Base-by-base conservation (phyloP, 2,113 vertebrate genomes). In the Caranx melampygus region DNA sequence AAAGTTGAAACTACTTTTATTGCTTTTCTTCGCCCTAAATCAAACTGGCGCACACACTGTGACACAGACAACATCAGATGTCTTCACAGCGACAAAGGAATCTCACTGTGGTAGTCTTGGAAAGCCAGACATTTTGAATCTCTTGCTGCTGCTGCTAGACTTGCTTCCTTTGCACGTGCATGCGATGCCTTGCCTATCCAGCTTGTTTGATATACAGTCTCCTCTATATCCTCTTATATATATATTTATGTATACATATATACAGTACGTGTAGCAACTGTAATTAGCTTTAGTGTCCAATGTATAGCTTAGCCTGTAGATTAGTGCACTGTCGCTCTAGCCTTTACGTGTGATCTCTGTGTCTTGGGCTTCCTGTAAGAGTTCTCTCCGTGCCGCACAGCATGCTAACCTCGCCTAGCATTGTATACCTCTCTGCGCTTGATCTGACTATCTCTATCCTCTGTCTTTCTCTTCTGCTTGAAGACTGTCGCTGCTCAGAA, bases 131-230 rank as follows among this genome's bases (percentile, higher is more conserved):
- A 58, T 81, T 68, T 77, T 59, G 71, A 87, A 82, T 70, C 76
- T 90, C 79, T 81, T 81, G 86, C 86, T 90, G 83, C 90, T 91
- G 86, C 90, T 91, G 89, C 88, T 89, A 69, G 90, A 86, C 67
- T 88, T 75, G 91, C 93, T 94, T 87, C 90, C 87, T 92, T 93
- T 95, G 94, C 94, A 95, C 91, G 93, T 95, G 95, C 95, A 95
- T 95, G 95, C 89, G 65, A 84, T 71, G 91, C 93, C 85, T 92
- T 82, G 90, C 92, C 86, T 92, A 47, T 86, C 87, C 87, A 89
- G 94, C 91, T 93, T 92, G 89, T 94, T 89, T 85, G 87, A 89
- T 87, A 80, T 92, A 71, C 78, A 49, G 87, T 88, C 73, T 90
- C 83, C 86, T 81, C 89, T 92, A 87, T 93, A 86, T 89, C 87